Percentiles rank a stretch among this genome's conserved stretches.
Evolutionary conservation across 2,888 invertebrate species (phyloP).

Genomic region (Formica aserva): DNA sequence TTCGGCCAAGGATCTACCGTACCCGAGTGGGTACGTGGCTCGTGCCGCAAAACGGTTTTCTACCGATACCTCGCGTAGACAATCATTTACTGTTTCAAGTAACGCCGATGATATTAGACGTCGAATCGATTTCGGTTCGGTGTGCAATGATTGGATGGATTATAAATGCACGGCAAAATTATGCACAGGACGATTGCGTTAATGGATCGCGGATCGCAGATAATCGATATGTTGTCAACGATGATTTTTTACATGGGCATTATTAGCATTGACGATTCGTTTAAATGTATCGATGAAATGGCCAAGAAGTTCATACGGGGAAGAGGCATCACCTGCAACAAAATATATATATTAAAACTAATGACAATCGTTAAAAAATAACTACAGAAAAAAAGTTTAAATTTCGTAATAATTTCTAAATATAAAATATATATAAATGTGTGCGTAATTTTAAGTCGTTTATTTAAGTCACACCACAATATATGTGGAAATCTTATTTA

Average conservation of each 20-base stretch:
- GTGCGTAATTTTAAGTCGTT: neutral
- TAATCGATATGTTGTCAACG: neutral
- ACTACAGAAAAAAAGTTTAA: neutral
- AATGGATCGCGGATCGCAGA: neutral
- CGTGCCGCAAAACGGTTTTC: conserved; percentile 47
- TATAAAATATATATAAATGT: neutral
- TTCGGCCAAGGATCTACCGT: conserved; percentile 75
- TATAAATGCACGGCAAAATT: conserved; percentile 29
- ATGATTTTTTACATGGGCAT: conserved; percentile 58
- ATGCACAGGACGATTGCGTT: conserved; percentile 4
- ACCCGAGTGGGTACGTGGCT: conserved; percentile 80
- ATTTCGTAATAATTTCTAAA: neutral
- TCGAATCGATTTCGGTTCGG: conserved; percentile 26
- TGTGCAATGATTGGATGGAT: conserved; percentile 1
- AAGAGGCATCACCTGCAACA: conserved; percentile 80
- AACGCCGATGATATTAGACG: conserved; percentile 14
- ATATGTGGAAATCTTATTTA: neutral
- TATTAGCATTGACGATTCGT: conserved; percentile 44
- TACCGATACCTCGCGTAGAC: conserved; percentile 39
- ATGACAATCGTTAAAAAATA: neutral
- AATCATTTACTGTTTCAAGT: conserved; percentile 64
- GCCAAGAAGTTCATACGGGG: conserved; percentile 50
- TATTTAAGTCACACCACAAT: neutral
- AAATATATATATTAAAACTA: neutral
- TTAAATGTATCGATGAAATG: conserved; percentile 42